These are phyloP conservation scores for Leuctra nigra DNA, from an alignment of 2,888 invertebrate species.

Conservation along the genomic window DNA sequence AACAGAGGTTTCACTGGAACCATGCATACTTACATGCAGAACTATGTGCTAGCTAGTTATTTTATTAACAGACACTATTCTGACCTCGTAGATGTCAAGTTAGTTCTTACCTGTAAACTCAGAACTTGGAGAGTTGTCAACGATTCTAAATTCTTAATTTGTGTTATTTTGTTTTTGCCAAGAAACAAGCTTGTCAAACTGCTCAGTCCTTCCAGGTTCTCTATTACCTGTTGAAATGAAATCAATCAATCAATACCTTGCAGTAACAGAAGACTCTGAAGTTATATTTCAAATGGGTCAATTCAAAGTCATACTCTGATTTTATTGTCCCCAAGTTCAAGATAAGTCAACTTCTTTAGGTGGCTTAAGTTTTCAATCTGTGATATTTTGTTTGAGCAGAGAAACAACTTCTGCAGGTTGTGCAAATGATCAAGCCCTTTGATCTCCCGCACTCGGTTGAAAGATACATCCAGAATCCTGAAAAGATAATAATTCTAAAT, in stretches of 20 bases:
- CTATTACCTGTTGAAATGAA: slow-evolving; percentile 71
- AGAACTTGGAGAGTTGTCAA: slow-evolving; percentile 68
- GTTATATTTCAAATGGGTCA: too few relatives aligned
- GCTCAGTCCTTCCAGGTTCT: slow-evolving; percentile 70
- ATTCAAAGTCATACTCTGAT: slow-evolving; percentile 58
- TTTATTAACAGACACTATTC: too few relatives aligned
- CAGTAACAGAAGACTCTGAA: too few relatives aligned
- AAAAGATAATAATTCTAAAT: too few relatives aligned
- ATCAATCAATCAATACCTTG: too few relatives aligned
- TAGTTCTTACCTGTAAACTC: slow-evolving; percentile 61
- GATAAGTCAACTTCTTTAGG: slow-evolving; percentile 66
- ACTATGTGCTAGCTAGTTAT: too few relatives aligned
- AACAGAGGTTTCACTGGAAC: too few relatives aligned
- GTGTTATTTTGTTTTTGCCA: slow-evolving; percentile 91
- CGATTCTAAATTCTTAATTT: slow-evolving; percentile 73
- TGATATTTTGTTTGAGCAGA: slow-evolving; percentile 83
- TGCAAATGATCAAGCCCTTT: slow-evolving; percentile 68
- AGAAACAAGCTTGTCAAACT: slow-evolving; percentile 74
- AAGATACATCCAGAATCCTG: slow-evolving; percentile 88
- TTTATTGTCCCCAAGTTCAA: slow-evolving; percentile 95
- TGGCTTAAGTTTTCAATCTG: slow-evolving; percentile 83
- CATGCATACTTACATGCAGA: too few relatives aligned
- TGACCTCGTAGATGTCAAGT: too few relatives aligned
- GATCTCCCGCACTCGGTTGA: slow-evolving; percentile 86
- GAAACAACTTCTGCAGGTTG: slow-evolving; percentile 74